Base-by-base conservation (phyloP, 2,113 vertebrate species). In the Bagarius yarrelli region DNA sequence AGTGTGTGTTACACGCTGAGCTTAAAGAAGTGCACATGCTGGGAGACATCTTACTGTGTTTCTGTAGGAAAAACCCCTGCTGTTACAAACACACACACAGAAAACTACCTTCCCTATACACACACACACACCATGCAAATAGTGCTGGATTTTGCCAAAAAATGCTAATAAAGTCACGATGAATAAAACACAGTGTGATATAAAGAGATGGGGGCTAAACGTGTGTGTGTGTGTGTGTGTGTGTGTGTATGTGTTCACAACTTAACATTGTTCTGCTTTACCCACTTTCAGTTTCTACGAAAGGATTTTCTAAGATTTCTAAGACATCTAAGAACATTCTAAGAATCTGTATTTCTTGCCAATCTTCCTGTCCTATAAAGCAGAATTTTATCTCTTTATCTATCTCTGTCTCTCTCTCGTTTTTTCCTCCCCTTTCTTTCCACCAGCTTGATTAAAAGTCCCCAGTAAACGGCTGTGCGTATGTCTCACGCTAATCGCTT, bases 401-500 rank as follows among this genome's bases (percentile, higher is more conserved):
- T 66, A n/a, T 82, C 80, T 44, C 44, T 57, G 57, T 52, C 73
- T 32, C 59, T 44, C 50, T 57, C 53, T 69, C 44, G 13, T 18
- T 55, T 23, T 3, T 19, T 16, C 15, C 8, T 52, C 27, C 60
- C 5, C 59, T 76, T 71, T 76, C 59, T 64, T 73, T 36, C 82
- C 80, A 78, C 88, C 83, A 73, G 86, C 67, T 80, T 87, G 85
- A 90, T 84, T 82, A 88, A 86, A 71, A 85, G 85, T 55, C 83
- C 64, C 83, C 66, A 27, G 79, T 86, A 87, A 16, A 53, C 23
- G 47, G 25, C 16, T 72, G 1, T 30, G 69, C 27, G 47, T 32
- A 25, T 14, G 47, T 72, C 12, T 91, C 90, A 89, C 88, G 89
- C 88, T 93, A 93, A 93, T 93, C 91, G 90, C 89, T 89, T 91